These are phyloP conservation scores for Neoaliturus tenellus DNA, from an alignment of 2,888 invertebrate species.

Conservation along the genomic window DNA sequence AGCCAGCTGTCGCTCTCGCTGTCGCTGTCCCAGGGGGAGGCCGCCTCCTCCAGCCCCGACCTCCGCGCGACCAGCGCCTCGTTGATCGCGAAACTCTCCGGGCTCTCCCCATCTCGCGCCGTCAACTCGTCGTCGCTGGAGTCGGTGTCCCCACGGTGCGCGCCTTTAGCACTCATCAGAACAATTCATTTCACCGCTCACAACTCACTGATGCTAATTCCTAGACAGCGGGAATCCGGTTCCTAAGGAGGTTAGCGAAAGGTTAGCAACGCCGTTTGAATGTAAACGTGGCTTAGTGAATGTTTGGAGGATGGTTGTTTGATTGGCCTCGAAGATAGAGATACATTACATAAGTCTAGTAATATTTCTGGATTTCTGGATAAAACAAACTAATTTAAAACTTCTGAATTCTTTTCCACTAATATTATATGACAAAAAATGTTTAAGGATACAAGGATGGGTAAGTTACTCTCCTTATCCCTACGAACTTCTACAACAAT, in stretches of 20 bases:
- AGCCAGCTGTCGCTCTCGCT: conserved; percentile 39
- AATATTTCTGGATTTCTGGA: too few species aligned
- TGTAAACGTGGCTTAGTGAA: background rate
- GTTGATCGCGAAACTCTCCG: conserved; percentile 4
- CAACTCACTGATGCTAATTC: background rate
- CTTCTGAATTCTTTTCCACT: too few species aligned
- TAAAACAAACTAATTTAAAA: too few species aligned
- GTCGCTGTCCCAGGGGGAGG: conserved; percentile 18
- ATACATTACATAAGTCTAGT: too few species aligned
- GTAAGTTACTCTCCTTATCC: too few species aligned
- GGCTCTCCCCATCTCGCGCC: background rate
- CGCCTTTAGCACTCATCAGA: background rate
- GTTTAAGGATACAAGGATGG: too few species aligned
- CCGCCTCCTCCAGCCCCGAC: background rate
- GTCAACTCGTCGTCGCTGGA: background rate
- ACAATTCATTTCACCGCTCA: conserved; percentile 23
- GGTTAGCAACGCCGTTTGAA: conserved; percentile 11
- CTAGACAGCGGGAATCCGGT: conserved; percentile 9
- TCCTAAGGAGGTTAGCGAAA: conserved; percentile 16
- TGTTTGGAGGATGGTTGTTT: too few species aligned
- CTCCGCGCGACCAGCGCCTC: background rate
- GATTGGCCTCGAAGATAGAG: too few species aligned
- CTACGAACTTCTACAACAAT: too few species aligned
- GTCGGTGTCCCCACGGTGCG: background rate
- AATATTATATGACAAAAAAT: too few species aligned